Percentiles rank a stretch among this genome's conserved stretches.
phyloP scores from a whole-genome alignment of 2,113 vertebrate species.

The Seriola quinqueradiata region DNA sequence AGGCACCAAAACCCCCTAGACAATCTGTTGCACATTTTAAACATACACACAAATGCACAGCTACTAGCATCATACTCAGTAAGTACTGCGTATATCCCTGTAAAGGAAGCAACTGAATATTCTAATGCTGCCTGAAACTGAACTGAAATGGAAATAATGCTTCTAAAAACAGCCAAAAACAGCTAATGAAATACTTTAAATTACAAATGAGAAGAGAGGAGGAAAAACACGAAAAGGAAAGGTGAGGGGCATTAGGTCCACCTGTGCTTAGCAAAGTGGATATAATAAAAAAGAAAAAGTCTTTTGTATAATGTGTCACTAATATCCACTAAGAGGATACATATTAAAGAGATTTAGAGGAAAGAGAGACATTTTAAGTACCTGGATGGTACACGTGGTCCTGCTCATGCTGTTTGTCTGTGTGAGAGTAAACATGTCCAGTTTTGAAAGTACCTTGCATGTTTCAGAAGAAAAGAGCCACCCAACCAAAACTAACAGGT shows the following conservation, averaged over 20 bases:
- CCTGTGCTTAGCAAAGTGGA: not conserved
- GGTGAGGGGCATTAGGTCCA: not conserved
- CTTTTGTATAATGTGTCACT: not conserved
- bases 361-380: not conserved
- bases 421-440: constrained; percentile 15
- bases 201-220: not conserved
- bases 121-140: not conserved
- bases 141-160: constrained; percentile 4
- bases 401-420: constrained; percentile 31
- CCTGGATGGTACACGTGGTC: not conserved
- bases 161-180: not conserved
- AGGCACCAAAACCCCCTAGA: constrained; percentile 30
- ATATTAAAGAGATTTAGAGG: not conserved
- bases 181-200: not conserved
- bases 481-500: constrained; percentile 82
- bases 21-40: constrained; percentile 22
- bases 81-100: constrained; percentile 4
- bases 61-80: not conserved
- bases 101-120: not conserved
- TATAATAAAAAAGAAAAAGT: not conserved
- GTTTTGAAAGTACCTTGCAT: constrained; percentile 64
- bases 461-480: constrained; percentile 79
- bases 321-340: not conserved
- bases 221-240: not conserved
- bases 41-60: not conserved